Evolutionary conservation across 1,140 invertebrate genomes (phyloP), one percentile per base, ranked within the genome.

Genomic region (Drosophila arawakana): DNA sequence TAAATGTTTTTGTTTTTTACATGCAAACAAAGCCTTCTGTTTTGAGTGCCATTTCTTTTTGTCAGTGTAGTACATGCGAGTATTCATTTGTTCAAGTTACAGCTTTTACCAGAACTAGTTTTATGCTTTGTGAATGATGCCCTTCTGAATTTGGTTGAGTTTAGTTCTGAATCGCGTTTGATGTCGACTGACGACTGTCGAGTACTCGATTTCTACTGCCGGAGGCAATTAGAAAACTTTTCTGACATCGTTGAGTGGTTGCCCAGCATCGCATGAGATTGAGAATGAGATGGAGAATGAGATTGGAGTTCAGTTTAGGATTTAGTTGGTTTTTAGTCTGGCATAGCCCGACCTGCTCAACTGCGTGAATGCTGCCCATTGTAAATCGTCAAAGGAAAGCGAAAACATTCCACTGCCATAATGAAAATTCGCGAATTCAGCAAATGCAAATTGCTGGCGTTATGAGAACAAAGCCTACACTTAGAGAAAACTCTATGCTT

Each of bases 171-270:
- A 15, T 15, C 11, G 30, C 50, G 30, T 78, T 76, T 78, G 76
- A 71, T 65, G 57, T 58, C 25, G 25, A 30, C 25, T 30, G 25
- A 30, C 25, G 25, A 30, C 25, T 30, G 25, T 30, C 11, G n/a
- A 46, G 35, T 41, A 47, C 68, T 63, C 69, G 62, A 79, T 68
- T 78, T 76, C 59, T 52, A 50, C 57, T 63, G 52, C 61, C 52
- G 58, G 62, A 55, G 62, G 73, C 76, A 71, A 78, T 78, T 78
- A 76, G 61, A 9, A 63, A 71, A 78, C 21, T 70, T 71, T 60
- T 60, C 46, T 70, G 59, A 62, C 43, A 58, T 21, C 43, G 66
- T 21, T 35, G 59, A 70, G 37, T 63, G 67, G 37, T 43, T 35
- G 62, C 6, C 35, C 60, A 18, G 49, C 21, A 47, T 65, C 43